Evolutionary conservation across 2,113 vertebrate genomes (phyloP).

Genomic region (Microtus montanus): DNA sequence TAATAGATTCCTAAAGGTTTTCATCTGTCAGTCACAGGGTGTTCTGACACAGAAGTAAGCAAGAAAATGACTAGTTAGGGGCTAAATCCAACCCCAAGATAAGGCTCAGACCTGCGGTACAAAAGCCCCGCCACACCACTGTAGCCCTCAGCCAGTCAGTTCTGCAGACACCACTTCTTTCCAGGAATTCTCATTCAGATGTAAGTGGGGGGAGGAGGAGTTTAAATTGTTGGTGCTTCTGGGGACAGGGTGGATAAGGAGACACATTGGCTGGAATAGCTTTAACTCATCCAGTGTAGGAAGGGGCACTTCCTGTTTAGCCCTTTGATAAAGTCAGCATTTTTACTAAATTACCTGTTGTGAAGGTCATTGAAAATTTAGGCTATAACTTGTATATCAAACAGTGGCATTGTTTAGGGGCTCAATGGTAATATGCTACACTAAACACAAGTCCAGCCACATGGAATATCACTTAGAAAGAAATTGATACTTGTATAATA

Average conservation of each 20-base stretch:
- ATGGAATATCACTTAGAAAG: background rate
- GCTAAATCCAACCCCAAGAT: background rate
- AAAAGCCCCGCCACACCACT: background rate
- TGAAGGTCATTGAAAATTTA: conserved; percentile 6
- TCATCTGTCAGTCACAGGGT: background rate
- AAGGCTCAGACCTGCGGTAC: background rate
- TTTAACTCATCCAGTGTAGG: no score
- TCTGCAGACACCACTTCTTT: background rate
- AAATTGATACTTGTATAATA: background rate
- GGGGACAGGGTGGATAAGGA: background rate
- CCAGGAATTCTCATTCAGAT: background rate
- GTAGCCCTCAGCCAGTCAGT: background rate
- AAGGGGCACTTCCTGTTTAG: background rate
- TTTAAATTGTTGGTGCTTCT: background rate
- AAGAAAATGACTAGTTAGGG: background rate
- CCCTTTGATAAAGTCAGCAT: background rate
- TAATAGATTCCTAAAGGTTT: background rate
- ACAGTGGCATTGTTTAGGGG: background rate
- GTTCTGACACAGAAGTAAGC: background rate
- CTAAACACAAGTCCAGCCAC: background rate
- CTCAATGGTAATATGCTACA: background rate
- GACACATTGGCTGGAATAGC: background rate
- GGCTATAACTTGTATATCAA: background rate
- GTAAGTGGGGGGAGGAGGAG: background rate
- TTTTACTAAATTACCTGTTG: conserved; percentile 30